These are phyloP conservation scores for Tor tambroides DNA, from an alignment of 2,113 vertebrate species.

Conservation along the genomic window DNA sequence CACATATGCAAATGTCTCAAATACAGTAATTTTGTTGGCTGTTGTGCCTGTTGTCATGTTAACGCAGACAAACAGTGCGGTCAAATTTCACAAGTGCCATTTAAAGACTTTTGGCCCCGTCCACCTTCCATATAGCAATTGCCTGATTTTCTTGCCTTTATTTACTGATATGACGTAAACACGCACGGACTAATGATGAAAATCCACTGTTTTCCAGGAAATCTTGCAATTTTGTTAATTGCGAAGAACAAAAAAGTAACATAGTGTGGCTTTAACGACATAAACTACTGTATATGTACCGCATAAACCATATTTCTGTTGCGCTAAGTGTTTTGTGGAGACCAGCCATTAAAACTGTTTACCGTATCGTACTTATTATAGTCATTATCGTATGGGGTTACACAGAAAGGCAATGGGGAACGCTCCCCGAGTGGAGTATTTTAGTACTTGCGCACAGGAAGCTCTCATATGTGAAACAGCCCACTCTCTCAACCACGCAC, in stretches of 20 bases:
- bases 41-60: too few relatives aligned
- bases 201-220: too few relatives aligned
- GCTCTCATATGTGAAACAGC: constrained; percentile 53
- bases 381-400: neutral
- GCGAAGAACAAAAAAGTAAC: neutral
- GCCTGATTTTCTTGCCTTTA: too few relatives aligned
- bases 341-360: neutral
- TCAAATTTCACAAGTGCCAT: too few relatives aligned
- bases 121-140: too few relatives aligned
- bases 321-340: neutral
- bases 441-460: constrained; percentile 73
- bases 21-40: too few relatives aligned
- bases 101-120: too few relatives aligned
- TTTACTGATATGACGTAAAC: too few relatives aligned
- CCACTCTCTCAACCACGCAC: neutral
- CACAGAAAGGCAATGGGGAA: neutral
- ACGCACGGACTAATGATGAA: too few relatives aligned
- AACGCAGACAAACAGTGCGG: too few relatives aligned
- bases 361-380: neutral
- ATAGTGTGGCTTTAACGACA: neutral
- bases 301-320: neutral
- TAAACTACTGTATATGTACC: neutral
- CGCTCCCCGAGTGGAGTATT: constrained; percentile 34
- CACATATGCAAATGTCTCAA: too few relatives aligned
- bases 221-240: neutral